Percentiles rank a stretch among this genome's conserved stretches.
Evolutionary conservation across 2,888 invertebrate genomes (phyloP).

Genomic region (Calephelis perditalis): DNA sequence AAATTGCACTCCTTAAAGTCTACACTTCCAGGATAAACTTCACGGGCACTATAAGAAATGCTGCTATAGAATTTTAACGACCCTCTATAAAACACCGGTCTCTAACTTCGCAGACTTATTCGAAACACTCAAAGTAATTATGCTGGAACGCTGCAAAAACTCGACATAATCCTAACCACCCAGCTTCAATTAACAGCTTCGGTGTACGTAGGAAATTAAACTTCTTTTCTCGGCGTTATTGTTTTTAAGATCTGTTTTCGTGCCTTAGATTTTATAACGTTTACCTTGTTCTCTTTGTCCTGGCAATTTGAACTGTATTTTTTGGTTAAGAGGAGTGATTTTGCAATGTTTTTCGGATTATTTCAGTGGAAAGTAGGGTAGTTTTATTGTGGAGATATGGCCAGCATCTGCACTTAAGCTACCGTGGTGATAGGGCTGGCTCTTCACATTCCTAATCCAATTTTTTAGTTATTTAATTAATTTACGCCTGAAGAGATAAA

Average conservation of each 20-base stretch:
- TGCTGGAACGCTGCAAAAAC: constrained; percentile 45
- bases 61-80: constrained; percentile 48
- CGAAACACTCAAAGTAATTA: constrained; percentile 48
- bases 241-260: constrained; percentile 44
- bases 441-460: constrained; percentile 4
- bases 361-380: constrained; percentile 39
- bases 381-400: constrained; percentile 50
- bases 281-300: constrained; percentile 37
- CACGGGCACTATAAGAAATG: constrained; percentile 41
- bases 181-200: constrained; percentile 49
- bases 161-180: constrained; percentile 46
- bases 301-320: constrained; percentile 39
- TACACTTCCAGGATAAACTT: constrained; percentile 38
- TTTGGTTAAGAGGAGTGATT: constrained; percentile 34
- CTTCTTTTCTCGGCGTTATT: constrained; percentile 38
- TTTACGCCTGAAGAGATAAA: no score
- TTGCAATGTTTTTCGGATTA: constrained; percentile 36
- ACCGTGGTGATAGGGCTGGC: constrained; percentile 25
- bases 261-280: constrained; percentile 33
- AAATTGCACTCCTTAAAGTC: constrained; percentile 4
- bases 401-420: constrained; percentile 50
- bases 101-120: constrained; percentile 41
- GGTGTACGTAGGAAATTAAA: constrained; percentile 54
- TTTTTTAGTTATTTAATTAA: neutral
- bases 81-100: constrained; percentile 39